These are phyloP conservation scores for Conus canariensis DNA, from an alignment of 2,888 invertebrate species.

Conservation along the genomic window DNA sequence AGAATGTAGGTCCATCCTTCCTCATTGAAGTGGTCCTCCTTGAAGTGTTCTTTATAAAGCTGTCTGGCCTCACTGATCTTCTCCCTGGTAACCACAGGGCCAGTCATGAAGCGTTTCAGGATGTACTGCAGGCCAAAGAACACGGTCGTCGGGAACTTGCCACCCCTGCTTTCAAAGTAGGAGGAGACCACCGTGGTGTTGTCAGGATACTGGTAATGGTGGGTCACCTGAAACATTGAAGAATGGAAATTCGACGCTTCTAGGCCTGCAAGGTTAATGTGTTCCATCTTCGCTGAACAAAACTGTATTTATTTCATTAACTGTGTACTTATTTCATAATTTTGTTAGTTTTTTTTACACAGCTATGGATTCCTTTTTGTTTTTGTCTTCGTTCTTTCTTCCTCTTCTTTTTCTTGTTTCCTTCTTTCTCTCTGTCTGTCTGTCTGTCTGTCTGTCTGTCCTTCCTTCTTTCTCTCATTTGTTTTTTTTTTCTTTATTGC, in stretches of 20 bases:
- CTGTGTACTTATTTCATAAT: too few species aligned
- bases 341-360: too few species aligned
- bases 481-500: too few species aligned
- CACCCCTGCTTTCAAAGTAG: conserved; percentile 81
- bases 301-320: too few species aligned
- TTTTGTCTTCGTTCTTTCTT: too few species aligned
- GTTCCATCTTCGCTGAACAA: too few species aligned
- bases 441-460: too few species aligned
- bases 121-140: conserved; percentile 81
- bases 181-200: conserved; percentile 79
- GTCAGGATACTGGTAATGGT: conserved; percentile 80
- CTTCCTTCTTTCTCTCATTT: too few species aligned
- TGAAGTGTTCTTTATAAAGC: conserved; percentile 76
- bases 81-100: conserved; percentile 78
- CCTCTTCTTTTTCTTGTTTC: too few species aligned
- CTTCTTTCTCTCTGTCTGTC: too few species aligned
- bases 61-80: conserved; percentile 79
- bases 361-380: too few species aligned
- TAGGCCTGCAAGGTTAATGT: too few species aligned
- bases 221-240: conserved; percentile 75
- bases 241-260: neutral
- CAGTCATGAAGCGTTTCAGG: conserved; percentile 79
- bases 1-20: conserved; percentile 80
- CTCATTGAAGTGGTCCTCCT: conserved; percentile 79
- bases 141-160: conserved; percentile 77